Evolutionary conservation across 2,888 invertebrate genomes (phyloP).

Genomic region (Dolomedes plantarius): DNA sequence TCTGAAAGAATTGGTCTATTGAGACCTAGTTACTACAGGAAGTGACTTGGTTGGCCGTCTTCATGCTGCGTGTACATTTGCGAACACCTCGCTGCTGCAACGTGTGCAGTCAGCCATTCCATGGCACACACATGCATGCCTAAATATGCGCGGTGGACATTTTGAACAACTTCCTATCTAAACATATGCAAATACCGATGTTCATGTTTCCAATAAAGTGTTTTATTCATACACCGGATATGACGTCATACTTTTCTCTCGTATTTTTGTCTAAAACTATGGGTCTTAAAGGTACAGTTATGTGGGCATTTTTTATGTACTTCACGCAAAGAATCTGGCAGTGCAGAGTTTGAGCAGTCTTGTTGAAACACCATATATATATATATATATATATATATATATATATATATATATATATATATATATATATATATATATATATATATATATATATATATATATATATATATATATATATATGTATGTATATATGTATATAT

Average conservation of each 20-base stretch:
- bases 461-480: too few relatives aligned
- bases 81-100: not conserved
- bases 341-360: not conserved
- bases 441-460: too few relatives aligned
- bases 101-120: not conserved
- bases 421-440: too few relatives aligned
- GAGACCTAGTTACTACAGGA: not conserved
- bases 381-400: too few relatives aligned
- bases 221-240: not conserved
- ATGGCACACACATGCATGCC: too few relatives aligned
- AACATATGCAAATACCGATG: not conserved
- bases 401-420: too few relatives aligned
- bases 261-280: not conserved
- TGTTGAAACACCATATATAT: not conserved
- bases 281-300: not conserved
- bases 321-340: not conserved
- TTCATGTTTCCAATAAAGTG: not conserved
- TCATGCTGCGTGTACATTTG: not conserved
- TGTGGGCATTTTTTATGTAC: not conserved
- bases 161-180: not conserved
- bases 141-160: not conserved
- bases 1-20: conserved; percentile 12
- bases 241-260: not conserved
- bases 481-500: too few relatives aligned
- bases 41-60: not conserved